Evolutionary conservation across 2,113 vertebrate genomes (phyloP).

Genomic region (Mastomys coucha): DNA sequence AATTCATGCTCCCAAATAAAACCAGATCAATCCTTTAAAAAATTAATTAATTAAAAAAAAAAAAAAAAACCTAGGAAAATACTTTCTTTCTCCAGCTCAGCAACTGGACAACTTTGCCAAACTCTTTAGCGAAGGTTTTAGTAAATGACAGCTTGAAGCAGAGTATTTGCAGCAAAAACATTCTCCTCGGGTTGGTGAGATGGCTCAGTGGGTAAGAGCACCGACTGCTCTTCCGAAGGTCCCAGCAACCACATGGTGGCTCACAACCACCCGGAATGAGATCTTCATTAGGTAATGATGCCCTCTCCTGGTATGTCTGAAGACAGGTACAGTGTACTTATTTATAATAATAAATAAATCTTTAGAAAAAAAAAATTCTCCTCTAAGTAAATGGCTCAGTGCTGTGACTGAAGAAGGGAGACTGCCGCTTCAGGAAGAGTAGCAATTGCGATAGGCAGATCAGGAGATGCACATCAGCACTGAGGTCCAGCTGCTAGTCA

Average conservation of each 20-base stretch:
- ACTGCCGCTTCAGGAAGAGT: neutral
- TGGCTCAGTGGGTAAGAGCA: too few species aligned
- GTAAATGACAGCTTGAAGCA: conserved; percentile 14
- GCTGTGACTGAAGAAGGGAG: neutral
- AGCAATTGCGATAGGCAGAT: too few species aligned
- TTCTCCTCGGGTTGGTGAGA: too few species aligned
- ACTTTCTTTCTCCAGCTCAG: conserved; percentile 16
- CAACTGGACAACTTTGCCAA: conserved; percentile 6
- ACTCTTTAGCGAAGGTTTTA: neutral
- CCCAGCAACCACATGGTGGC: too few species aligned
- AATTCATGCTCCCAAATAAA: neutral
- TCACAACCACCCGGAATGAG: too few species aligned
- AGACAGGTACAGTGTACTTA: too few species aligned
- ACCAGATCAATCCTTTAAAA: neutral
- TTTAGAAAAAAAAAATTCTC: neutral
- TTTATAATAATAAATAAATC: too few species aligned
- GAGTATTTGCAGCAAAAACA: neutral
- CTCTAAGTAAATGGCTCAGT: neutral
- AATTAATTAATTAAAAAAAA: neutral
- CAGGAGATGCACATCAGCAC: neutral
- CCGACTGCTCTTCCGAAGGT: too few species aligned
- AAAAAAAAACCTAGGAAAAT: neutral
- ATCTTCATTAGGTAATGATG: too few species aligned
- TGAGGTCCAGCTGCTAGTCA: neutral
- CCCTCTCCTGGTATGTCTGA: too few species aligned